Evolutionary conservation across 2,113 vertebrate species (phyloP), one percentile per base, ranked within the genome.

Genomic region (Abramis brama): DNA sequence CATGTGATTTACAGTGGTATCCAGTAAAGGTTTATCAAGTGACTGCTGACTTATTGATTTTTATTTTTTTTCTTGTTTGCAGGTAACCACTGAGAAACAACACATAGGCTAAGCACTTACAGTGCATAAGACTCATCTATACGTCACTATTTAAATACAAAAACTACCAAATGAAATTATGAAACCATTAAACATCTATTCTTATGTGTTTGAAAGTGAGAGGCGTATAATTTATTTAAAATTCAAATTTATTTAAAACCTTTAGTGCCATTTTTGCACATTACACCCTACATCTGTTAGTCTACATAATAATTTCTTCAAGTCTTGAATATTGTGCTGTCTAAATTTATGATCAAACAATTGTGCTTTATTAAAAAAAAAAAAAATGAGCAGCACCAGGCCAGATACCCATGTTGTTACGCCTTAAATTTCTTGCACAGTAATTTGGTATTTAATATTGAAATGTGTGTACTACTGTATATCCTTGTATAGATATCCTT

Each of bases 11-110:
- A n/a, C 5, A 78, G 30, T 52, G 19, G 8, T 70, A 62, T 79
- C 47, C 13, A 84, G 36, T 19, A 33, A 79, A 4, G 19, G 23
- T n/a, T 83, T 43, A 43, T 83, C 12, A 73, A 62, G 33, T 45
- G 60, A 70, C 2, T 62, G 62, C 25, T 70, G 36, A 83, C 50
- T 59, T 19, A 50, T 23, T 33, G 71, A 19, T 89, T 27, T 79
- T 85, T 79, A 52, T 27, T 89, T 76, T n/a, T 27, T 5, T 73
- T 83, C 90, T 87, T 60, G 79, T 91, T 87, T 60, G 79, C 92
- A 95, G 93, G 90, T 92, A 88, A 86, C 75, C 88, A 83, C 1
- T 92, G 88, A 92, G 59, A 15, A 83, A 87, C 70, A 50, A 27
- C 78, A 45, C 23, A 43, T n/a, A 33, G 33, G 33, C 33, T 33